Conservation (phyloP, 2,113 vertebrate genomes). For the Nycticebus coucang region DNA sequence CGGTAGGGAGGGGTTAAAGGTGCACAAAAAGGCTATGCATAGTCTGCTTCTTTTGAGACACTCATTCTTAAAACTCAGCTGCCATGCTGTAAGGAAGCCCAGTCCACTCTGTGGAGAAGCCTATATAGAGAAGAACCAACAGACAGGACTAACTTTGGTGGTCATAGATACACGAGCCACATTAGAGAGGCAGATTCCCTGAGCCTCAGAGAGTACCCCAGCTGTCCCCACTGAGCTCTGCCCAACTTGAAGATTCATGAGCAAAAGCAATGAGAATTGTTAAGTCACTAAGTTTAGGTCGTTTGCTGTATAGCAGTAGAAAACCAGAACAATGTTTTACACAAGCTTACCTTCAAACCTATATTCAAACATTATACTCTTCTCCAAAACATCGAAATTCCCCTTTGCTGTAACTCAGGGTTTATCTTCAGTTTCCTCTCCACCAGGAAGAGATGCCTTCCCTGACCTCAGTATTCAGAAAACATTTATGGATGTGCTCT, state of each 20-base stretch:
- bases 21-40: too few species aligned
- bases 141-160: too few species aligned
- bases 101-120: neutral
- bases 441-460: neutral
- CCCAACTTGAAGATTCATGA: neutral
- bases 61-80: neutral
- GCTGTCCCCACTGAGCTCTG: neutral
- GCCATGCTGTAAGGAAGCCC: neutral
- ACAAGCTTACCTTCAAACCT: neutral
- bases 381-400: neutral
- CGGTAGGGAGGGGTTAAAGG: too few species aligned
- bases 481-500: too few species aligned
- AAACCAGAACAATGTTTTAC: neutral
- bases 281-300: neutral
- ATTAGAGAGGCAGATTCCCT: too few species aligned
- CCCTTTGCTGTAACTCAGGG: neutral
- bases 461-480: neutral
- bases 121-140: neutral
- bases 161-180: too few species aligned
- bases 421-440: too few species aligned
- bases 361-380: neutral
- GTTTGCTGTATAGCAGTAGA: neutral
- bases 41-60: neutral
- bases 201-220: too few species aligned
- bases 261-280: neutral